Evolutionary conservation across 92 coral and sea anemone species (phyloP).

Genomic region (Palythoa grandiflora): DNA sequence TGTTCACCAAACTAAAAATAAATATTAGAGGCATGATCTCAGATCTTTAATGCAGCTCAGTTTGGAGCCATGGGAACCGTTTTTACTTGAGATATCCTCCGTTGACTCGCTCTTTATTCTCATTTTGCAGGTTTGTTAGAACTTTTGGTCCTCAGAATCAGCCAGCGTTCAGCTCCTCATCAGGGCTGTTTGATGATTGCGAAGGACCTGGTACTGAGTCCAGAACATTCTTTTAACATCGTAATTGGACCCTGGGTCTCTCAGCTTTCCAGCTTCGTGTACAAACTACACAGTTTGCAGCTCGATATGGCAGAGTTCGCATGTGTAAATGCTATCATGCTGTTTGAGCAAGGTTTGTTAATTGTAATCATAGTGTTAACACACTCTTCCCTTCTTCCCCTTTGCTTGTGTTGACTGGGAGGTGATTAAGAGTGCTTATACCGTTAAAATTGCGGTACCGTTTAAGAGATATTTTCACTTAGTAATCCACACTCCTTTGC

Average conservation of each 20-base stretch:
- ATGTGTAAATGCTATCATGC: constrained; percentile 94
- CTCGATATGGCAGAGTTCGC: constrained; percentile 98
- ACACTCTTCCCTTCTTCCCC: no score
- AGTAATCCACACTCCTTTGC: no score
- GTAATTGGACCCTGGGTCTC: constrained; percentile 93
- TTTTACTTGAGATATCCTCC: background rate
- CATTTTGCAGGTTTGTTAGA: constrained; percentile 79
- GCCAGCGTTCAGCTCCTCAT: constrained; percentile 92
- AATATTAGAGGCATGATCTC: background rate
- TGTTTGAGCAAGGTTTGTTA: constrained; percentile 92
- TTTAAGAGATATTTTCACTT: no score
- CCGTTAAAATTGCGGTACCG: no score
- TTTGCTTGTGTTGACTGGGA: no score
- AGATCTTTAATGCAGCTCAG: background rate
- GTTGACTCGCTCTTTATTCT: background rate
- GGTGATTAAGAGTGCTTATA: no score
- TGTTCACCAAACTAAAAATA: no score
- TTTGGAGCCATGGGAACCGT: background rate
- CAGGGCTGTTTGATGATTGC: constrained; percentile 90
- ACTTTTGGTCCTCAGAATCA: constrained; percentile 85
- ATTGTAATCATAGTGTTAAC: background rate
- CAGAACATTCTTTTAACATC: constrained; percentile 75
- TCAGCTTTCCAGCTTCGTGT: constrained; percentile 88
- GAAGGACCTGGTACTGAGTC: constrained; percentile 86
- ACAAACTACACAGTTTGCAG: constrained; percentile 90